phyloP scores from a whole-genome alignment of 2,797 vertebrate genomes.

The Crypturellus tataupa region DNA sequence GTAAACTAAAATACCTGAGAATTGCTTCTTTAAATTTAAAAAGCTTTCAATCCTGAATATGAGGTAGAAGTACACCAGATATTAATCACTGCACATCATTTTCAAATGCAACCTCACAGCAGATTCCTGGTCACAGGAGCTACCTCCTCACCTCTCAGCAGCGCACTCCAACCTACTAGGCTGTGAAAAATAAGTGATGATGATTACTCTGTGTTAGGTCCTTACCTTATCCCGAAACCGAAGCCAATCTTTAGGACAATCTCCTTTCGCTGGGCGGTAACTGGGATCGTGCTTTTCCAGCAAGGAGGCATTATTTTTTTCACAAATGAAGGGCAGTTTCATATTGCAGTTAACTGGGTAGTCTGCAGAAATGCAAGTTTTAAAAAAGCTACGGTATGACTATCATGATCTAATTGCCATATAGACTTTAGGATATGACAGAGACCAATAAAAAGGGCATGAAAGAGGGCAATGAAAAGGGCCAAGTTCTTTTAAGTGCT shows the following conservation, averaged over 20 bases:
- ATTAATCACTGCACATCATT: background rate
- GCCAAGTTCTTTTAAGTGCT: background rate
- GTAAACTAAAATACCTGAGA: background rate
- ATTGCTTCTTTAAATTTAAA: background rate
- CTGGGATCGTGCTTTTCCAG: constrained; percentile 85
- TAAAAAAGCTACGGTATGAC: background rate
- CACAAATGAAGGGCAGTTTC: constrained; percentile 90
- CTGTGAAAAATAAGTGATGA: background rate
- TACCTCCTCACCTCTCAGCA: background rate
- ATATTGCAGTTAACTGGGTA: constrained; percentile 73
- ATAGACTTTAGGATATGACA: background rate
- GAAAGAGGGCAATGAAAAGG: background rate
- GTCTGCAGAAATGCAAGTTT: constrained; percentile 64
- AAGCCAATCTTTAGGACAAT: constrained; percentile 79
- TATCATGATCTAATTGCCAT: background rate
- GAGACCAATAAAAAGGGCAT: background rate
- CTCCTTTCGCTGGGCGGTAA: constrained; percentile 71
- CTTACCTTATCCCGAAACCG: constrained; percentile 92
- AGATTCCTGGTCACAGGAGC: background rate
- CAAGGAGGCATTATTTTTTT: constrained; percentile 87
- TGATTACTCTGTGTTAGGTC: background rate
- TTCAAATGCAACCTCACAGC: background rate
- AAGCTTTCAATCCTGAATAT: background rate
- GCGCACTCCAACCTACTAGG: background rate
- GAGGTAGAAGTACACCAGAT: background rate